Base-by-base conservation (phyloP, 2,888 invertebrate species). In the Gortyna flavago region DNA sequence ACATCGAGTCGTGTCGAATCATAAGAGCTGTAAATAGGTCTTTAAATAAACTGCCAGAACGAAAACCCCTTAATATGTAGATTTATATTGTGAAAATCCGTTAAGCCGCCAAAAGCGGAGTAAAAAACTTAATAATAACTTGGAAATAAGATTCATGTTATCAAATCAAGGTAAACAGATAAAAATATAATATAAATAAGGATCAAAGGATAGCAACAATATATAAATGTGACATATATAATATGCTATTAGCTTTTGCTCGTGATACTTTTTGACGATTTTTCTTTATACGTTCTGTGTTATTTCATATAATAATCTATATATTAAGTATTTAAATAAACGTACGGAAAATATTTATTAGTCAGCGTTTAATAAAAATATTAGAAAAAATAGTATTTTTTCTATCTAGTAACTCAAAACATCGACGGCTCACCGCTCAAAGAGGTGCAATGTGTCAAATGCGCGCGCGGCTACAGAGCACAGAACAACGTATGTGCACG, bases 381-480 rank as follows among this genome's bases (percentile, higher is more conserved):
- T 18, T 18, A 18, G 2, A 18, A 61, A 59, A 29, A 59, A 29
- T 29, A 61, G 29, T 61, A 1, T 38, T 41, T 61, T 61, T 9
- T 59, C 18, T 73, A 85, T 85, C 16, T 83, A 96, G 96, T 96
- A 3, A 95, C 96, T 0, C 95, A 95, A 90, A 95, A 95, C 85
- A 86, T 93, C 21, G 96, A 96, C 80, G 96, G 96, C 1, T 94
- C 96, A 0, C 92, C 95, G 9, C 90, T 93, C 85, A 95, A 94
- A 83, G 96, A 96, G 76, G 95, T 96, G 0, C 91, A 93, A n/a
- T 96, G 96, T 84, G 91, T 96, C 4, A 96, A 94, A 86, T 96
- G 96, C 81, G 92, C 94, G 0, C 93, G 94, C 16, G 96, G 96
- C 0, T 96, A 90, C 85, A 93, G 87, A 69, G 89, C 91, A 0